A percentile compares a stretch with the other conserved stretches of the same genome.
Conservation (phyloP, 2,113 vertebrate species). For the Dissostichus mawsoni region DNA sequence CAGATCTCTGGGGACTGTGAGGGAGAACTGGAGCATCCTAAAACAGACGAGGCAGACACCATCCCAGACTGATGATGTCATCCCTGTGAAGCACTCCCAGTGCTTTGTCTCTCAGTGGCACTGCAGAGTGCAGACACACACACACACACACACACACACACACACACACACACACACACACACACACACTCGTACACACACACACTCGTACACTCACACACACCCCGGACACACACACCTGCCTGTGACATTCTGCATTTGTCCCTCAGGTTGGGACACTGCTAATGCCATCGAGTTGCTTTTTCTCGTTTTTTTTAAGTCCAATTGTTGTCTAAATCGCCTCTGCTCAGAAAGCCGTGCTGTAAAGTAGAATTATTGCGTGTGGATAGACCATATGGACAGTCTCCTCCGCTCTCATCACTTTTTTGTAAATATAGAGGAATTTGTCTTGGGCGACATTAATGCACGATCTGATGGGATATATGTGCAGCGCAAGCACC, state of each 20-base stretch:
- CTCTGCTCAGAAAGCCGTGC: slow-evolving; percentile 16
- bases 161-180: slow-evolving; percentile 36
- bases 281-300: slow-evolving; percentile 9
- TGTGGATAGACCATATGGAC: slow-evolving; percentile 27
- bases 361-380: neutral
- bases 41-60: slow-evolving; percentile 78
- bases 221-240: slow-evolving; percentile 53
- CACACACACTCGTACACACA: slow-evolving; percentile 42
- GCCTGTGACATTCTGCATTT: slow-evolving; percentile 63
- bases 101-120: slow-evolving; percentile 83
- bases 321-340: slow-evolving; percentile 56
- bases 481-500: slow-evolving; percentile 49
- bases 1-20: slow-evolving; percentile 29
- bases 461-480: slow-evolving; percentile 31
- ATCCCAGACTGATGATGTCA: slow-evolving; percentile 85
- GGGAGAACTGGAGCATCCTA: slow-evolving; percentile 59
- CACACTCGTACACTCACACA: slow-evolving; percentile 24
- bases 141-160: slow-evolving; percentile 41
- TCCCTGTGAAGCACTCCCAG: slow-evolving; percentile 75
- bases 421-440: neutral
- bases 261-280: slow-evolving; percentile 50
- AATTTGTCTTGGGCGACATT: slow-evolving; percentile 47
- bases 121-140: slow-evolving; percentile 77
- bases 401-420: slow-evolving; percentile 34
- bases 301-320: slow-evolving; percentile 43